phyloP scores from a whole-genome alignment of 2,113 vertebrate species.

The Oryzias curvinotus region DNA sequence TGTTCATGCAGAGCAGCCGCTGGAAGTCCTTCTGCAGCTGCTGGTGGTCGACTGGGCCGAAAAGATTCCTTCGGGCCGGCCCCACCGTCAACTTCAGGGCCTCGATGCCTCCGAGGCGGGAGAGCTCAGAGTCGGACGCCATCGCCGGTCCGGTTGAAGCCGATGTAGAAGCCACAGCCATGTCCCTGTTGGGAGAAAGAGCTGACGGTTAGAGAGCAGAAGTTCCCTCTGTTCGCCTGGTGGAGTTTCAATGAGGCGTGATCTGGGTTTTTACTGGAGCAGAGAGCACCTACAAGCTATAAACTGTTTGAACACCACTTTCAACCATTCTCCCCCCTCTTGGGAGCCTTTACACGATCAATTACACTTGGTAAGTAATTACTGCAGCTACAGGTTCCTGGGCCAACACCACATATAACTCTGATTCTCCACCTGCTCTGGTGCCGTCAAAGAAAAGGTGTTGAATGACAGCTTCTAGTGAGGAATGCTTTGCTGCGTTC shows the following conservation, averaged over 20 bases:
- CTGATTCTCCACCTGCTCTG: constrained; percentile 51
- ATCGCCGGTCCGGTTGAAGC: constrained; percentile 12
- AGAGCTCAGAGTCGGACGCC: constrained; percentile 11
- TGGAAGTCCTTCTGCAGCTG: constrained; percentile 79
- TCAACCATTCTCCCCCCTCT: constrained; percentile 4
- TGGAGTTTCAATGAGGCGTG: constrained; percentile 33
- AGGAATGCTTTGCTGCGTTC: constrained; percentile 25
- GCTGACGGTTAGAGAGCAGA: constrained; percentile 1
- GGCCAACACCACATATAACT: constrained; percentile 57
- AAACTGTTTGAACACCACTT: not conserved
- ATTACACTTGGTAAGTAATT: constrained; percentile 49
- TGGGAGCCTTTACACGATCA: constrained; percentile 51
- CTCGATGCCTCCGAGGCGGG: constrained; percentile 41
- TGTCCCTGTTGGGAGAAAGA: constrained; percentile 52
- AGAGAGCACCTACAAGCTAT: constrained; percentile 8
- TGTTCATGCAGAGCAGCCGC: constrained; percentile 54
- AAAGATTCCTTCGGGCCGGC: constrained; percentile 68
- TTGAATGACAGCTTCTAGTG: not conserved
- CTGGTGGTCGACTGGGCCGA: constrained; percentile 78
- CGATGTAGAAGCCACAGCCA: constrained; percentile 52
- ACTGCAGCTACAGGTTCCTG: constrained; percentile 40
- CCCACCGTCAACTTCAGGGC: constrained; percentile 41
- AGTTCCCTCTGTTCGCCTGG: not conserved
- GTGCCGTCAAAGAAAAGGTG: constrained; percentile 49
- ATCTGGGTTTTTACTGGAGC: constrained; percentile 25